These are phyloP conservation scores for Brachyptera risi DNA, from an alignment of 2,888 invertebrate species.

Conservation along the genomic window DNA sequence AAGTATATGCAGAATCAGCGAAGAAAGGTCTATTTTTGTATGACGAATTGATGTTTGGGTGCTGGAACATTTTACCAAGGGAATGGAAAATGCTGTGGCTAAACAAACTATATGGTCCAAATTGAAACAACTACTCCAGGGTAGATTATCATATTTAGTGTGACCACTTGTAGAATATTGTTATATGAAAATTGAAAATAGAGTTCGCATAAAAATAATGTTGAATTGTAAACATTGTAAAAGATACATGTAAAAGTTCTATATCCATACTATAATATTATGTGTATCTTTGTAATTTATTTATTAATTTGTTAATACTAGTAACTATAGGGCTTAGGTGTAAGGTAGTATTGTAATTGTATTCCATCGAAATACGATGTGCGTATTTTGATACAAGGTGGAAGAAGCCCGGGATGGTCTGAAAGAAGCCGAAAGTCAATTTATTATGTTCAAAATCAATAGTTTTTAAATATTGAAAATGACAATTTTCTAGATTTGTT, in stretches of 20 bases:
- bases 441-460: conserved; percentile 5
- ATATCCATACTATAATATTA: conserved; percentile 11
- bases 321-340: conserved; percentile 31
- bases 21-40: conserved; percentile 34
- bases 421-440: conserved; percentile 11
- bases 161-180: conserved; percentile 11
- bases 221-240: conserved; percentile 10
- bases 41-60: conserved; percentile 32
- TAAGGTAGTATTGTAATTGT: conserved; percentile 27
- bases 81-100: conserved; percentile 24
- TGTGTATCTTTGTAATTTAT: conserved; percentile 30
- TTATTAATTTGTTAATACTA: conserved; percentile 32
- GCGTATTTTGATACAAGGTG: conserved; percentile 29
- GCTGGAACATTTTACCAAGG: conserved; percentile 27
- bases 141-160: not conserved
- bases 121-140: conserved; percentile 6
- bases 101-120: conserved; percentile 30
- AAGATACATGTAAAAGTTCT: conserved; percentile 3
- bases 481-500: not conserved
- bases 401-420: conserved; percentile 23
- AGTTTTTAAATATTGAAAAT: not conserved
- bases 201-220: not conserved
- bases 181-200: too few species aligned
- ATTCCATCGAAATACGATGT: conserved; percentile 29
- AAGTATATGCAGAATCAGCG: conserved; percentile 27